Evolutionary conservation across 2,113 vertebrate species (phyloP).

Genomic region (Hemichromis elongatus): DNA sequence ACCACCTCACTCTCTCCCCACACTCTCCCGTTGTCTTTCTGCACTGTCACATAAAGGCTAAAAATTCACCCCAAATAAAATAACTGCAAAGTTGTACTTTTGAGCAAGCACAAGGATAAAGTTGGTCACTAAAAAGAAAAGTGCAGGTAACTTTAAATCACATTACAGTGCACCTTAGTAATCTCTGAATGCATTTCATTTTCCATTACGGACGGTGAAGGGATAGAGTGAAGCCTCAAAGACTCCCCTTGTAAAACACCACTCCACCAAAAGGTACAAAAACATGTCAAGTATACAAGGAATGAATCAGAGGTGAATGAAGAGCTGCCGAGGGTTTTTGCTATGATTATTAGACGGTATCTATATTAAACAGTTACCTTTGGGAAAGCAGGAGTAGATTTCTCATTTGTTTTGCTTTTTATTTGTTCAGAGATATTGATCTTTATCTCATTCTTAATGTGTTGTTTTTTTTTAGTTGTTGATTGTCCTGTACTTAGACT

Average conservation of each 20-base stretch:
- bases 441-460: not conserved
- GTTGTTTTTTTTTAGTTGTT: not conserved
- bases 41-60: not conserved
- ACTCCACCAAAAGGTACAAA: not conserved
- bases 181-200: not conserved
- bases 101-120: not conserved
- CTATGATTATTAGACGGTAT: not conserved
- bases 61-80: not conserved
- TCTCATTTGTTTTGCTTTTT: not conserved
- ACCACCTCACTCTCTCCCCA: not conserved
- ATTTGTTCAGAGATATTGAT: not conserved
- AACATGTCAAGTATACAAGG: not conserved
- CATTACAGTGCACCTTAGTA: not conserved
- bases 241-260: not conserved
- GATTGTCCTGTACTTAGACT: not conserved
- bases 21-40: not conserved
- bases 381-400: not conserved
- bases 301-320: not conserved
- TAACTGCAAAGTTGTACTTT: not conserved
- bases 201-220: not conserved
- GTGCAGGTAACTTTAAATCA: not conserved
- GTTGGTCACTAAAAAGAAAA: not conserved
- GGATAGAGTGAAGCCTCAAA: not conserved
- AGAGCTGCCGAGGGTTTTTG: not conserved
- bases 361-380: not conserved